Evolutionary conservation across 2,888 invertebrate genomes (phyloP).

Genomic region (Orthonychiurus folsomi): DNA sequence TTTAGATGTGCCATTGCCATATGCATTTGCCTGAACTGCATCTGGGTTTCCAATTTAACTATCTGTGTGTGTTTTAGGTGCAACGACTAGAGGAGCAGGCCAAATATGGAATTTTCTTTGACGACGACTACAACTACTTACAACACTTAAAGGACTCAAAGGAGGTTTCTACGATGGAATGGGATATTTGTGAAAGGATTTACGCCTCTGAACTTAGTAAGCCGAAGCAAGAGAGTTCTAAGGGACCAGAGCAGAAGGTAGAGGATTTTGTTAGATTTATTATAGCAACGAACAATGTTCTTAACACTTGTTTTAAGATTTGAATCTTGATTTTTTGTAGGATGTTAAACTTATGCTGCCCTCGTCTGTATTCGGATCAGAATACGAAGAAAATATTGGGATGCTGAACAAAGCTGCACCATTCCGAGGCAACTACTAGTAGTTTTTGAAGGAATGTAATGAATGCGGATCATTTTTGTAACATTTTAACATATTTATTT

Average conservation of each 20-base stretch:
- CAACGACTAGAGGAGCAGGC: constrained; percentile 62
- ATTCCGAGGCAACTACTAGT: constrained; percentile 49
- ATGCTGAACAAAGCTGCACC: constrained; percentile 73
- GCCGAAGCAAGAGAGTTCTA: constrained; percentile 14
- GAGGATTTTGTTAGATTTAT: background rate
- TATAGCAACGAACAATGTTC: background rate
- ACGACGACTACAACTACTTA: constrained; percentile 90
- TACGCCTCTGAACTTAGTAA: constrained; percentile 22
- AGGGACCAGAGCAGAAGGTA: constrained; percentile 22
- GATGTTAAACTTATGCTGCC: constrained; percentile 55
- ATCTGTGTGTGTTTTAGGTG: too few species aligned
- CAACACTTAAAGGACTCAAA: constrained; percentile 67
- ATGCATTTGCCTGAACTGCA: too few species aligned
- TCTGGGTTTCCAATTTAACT: too few species aligned
- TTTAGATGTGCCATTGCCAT: too few species aligned
- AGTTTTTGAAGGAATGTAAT: background rate
- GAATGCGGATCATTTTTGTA: background rate
- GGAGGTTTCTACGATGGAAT: constrained; percentile 41
- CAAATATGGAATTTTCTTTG: constrained; percentile 85
- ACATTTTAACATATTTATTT: background rate
- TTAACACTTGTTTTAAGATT: background rate
- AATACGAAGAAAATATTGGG: constrained; percentile 75
- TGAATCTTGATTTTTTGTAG: constrained; percentile 15
- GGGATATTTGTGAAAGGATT: constrained; percentile 40
- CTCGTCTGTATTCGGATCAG: constrained; percentile 79